Evolutionary conservation across 2,113 vertebrate genomes (phyloP), one percentile per base, ranked within the genome.

Genomic region (Donacobius atricapilla): DNA sequence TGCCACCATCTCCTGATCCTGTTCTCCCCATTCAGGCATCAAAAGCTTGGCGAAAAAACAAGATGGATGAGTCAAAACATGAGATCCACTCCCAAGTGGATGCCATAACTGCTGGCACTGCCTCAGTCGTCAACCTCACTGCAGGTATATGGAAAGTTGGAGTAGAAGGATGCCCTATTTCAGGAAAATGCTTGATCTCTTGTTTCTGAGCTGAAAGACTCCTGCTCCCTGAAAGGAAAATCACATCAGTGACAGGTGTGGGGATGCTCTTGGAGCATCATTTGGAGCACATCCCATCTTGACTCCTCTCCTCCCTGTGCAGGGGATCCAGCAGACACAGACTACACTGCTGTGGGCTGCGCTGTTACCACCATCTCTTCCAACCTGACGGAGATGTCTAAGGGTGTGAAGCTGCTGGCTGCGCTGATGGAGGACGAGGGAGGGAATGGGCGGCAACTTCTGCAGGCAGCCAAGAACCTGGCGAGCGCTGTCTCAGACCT

Each of bases 31-130:
- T 80, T 77, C 90, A 99, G 99, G 99, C 99, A 63, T 99, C 99
- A 44, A 99, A 99, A 98, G 99, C 99, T 28, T 99, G 99, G 99
- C 98, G 99, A 45, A 99, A 99, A 93, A 99, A 99, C 98, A 99
- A 99, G 97, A 99, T 99, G 99, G 99, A 99, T 50, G 99, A 99
- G 93, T 99, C 99, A 2, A 99, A 99, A 93, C 99, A 99, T 27
- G 99, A 99, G 98, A 99, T 99, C 96, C 99, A 99, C 84, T 99
- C 99, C 39, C 99, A 99, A 94, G 99, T 99, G 92, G 99, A 99
- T 17, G 99, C 99, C 95, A 99, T 99, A 96, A 99, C 99, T 28
- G 99, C 99, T 0, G 99, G 99, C 75, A 99, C 99, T 0, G 99
- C 99, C 57, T 99, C 99, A 0, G 99, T 99, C 93, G 99, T 99